Base-by-base conservation (phyloP, 2,888 invertebrate genomes). In the Trachelus iudaicus region DNA sequence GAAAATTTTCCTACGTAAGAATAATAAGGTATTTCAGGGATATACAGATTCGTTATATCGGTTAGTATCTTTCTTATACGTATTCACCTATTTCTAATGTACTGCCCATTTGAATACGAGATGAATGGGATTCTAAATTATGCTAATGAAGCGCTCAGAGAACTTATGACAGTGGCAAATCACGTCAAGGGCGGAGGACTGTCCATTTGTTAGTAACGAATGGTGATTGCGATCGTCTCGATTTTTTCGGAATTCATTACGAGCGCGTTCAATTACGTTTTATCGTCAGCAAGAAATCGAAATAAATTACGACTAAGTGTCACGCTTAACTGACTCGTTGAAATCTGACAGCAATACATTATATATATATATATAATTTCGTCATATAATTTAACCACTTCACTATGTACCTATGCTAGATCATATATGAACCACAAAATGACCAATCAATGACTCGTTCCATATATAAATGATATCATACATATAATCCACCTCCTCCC, bases 101-200 rank as follows among this genome's bases (percentile, higher is more conserved):
- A 2, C 56, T 56, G 6, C 23, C 56, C 56, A 15, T 15, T 56
- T 56, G 56, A 56, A 56, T 56, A 23, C 56, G 15, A 56, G 23
- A 56, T 56, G 23, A 56, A 56, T 56, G 2, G 56, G 23, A 15
- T 56, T 56, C 56, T 56, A 56, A 84, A 86, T 87, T 87, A 87
- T 86, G 85, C 82, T 86, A 87, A 87, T 84, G 84, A 84, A 85
- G 83, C 83, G 81, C 73, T n/a, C 56, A 74, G 82, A 79, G 79
- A 86, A 85, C 82, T 81, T 83, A 81, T 80, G 82, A 83, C 81
- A 77, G 79, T 79, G 81, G 84, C 84, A 83, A 86, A 84, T 82
- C 83, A 81, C 83, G 76, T 77, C 81, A 80, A 81, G 81, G 81
- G 79, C 79, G 83, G 79, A 80, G 79, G 81, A 79, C 81, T 56